Percentiles rank a stretch among this genome's conserved stretches.
Evolutionary conservation across 2,797 vertebrate species (phyloP).

Genomic region (Xyrichtys novacula): DNA sequence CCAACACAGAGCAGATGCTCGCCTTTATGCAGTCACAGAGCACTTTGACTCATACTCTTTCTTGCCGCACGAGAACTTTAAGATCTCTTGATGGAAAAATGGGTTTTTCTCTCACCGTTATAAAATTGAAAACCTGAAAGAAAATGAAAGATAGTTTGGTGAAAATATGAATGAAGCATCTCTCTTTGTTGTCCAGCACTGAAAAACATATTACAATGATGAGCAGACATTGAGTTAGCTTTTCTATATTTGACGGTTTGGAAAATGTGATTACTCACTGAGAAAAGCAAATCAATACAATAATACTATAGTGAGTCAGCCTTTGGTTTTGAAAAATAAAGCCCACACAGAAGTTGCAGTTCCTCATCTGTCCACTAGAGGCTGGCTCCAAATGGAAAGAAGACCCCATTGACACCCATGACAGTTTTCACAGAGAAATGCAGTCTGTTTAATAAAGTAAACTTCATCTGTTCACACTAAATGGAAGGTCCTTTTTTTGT

Average conservation of each 20-base stretch:
- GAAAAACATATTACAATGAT: constrained; percentile 9
- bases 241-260: not conserved
- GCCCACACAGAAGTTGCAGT: too few species aligned
- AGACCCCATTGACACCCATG: too few species aligned
- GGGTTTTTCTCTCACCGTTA: not conserved
- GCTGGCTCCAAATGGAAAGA: too few species aligned
- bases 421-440: too few species aligned
- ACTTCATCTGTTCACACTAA: too few species aligned
- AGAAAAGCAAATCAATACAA: not conserved
- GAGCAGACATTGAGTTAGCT: not conserved
- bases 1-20: constrained; percentile 12
- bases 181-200: constrained; percentile 1
- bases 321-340: too few species aligned
- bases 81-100: not conserved
- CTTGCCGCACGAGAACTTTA: constrained; percentile 6
- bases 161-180: constrained; percentile 8
- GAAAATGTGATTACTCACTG: not conserved
- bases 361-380: too few species aligned
- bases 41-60: constrained; percentile 5
- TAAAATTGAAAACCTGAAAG: constrained; percentile 8
- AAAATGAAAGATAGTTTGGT: too few species aligned
- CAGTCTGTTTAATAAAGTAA: too few species aligned
- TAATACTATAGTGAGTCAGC: not conserved
- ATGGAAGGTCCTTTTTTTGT: too few species aligned
- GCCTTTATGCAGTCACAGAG: not conserved